Base-by-base conservation (phyloP, 2,888 invertebrate genomes). In the Stenoptilia bipunctidactyla region DNA sequence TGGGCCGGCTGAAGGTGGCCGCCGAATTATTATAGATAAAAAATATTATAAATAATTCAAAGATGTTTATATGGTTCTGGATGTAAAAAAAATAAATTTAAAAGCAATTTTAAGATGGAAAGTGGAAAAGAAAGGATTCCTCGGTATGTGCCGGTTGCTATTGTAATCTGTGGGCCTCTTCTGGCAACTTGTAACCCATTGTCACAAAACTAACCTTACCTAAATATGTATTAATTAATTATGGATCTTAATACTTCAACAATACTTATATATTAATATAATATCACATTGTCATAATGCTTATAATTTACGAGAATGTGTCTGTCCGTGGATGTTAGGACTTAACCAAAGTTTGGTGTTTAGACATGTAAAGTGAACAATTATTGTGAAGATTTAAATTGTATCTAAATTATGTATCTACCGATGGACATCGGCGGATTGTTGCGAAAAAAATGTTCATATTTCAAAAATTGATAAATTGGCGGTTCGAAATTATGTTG, bases 1-100 rank as follows among this genome's bases (percentile, higher is more conserved):
- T 66, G 65, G 45, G 67, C 53, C 64, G 63, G 50, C 56, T 5
- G 37, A 12, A 36, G 56, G 52, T 66, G 20, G 20, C 69, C 48
- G 58, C 70, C 80, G 76, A 5, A 30, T 34, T 34, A 34, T 34
- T 79, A 75, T 83, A 85, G 83, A 80, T 82, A 82, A 83, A 77
- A 20, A 77, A 77, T 80, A 82, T 54, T 72, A 82, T 80, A 75
- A 74, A 77, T 82, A 74, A 83, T 77, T 77, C 75, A 80, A 84
- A 84, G 83, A 84, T 84, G 83, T 85, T 84, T 85, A 85, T 85
- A 85, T 85, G 77, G 73, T 80, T 84, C 85, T 83, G 85, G 83
- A 74, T 83, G 80, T 84, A 82, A 80, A 76, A 67, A 75, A 73
- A 61, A 73, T 75, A 79, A 82, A 73, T 73, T 74, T 72, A 76